These are phyloP conservation scores for Leptinotarsa tumamoca DNA, from an alignment of 2,888 invertebrate species.

Conservation along the genomic window DNA sequence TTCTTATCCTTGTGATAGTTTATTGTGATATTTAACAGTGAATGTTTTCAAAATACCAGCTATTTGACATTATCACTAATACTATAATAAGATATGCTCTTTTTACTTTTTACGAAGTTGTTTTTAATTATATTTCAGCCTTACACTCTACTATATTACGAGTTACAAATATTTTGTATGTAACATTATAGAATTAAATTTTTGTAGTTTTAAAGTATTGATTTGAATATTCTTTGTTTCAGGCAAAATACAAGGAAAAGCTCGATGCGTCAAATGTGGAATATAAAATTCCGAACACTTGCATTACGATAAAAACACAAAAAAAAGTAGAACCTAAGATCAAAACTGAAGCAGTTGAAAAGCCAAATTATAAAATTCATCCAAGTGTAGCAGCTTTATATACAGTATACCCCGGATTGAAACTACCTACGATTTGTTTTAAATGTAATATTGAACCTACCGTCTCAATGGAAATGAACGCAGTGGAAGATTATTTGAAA, in stretches of 20 bases:
- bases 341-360: background rate
- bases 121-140: no score
- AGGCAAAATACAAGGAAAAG: conserved; percentile 38
- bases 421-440: conserved; percentile 44
- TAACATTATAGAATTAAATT: no score
- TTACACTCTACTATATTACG: no score
- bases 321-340: background rate
- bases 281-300: conserved; percentile 21
- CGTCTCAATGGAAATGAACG: conserved; percentile 47
- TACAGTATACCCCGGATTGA: conserved; percentile 42
- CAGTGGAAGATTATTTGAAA: conserved; percentile 49
- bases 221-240: conserved; percentile 10
- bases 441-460: conserved; percentile 42
- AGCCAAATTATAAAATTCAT: conserved; percentile 38
- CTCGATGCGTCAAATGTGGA: conserved; percentile 32
- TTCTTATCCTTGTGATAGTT: no score
- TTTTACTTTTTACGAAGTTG: no score
- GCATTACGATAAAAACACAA: background rate
- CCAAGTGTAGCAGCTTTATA: conserved; percentile 42
- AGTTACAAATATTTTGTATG: no score
- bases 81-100: no score
- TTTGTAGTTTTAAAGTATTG: background rate
- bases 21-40: no score
- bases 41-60: no score
- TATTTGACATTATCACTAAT: no score